Conservation (phyloP, 2,113 vertebrate genomes). For the Alosa alosa region DNA sequence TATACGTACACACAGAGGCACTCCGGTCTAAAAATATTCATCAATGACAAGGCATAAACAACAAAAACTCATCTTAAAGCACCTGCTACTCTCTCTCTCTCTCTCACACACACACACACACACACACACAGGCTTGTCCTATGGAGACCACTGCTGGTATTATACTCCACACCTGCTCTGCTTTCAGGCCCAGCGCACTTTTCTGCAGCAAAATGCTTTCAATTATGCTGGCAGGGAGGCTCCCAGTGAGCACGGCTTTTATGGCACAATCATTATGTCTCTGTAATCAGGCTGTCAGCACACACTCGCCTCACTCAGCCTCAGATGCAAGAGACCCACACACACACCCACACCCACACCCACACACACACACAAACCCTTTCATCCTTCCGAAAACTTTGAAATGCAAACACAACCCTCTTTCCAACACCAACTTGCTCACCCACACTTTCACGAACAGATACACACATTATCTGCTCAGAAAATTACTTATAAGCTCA, state of each 20-base stretch:
- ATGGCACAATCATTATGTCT: constrained; percentile 25
- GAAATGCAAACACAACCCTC: not conserved
- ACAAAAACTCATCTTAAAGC: not conserved
- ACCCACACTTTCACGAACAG: not conserved
- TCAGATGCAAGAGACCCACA: not conserved
- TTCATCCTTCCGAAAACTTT: not conserved
- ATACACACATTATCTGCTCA: not conserved
- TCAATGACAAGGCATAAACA: not conserved
- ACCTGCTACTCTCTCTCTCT: constrained; percentile 11
- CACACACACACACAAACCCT: not conserved
- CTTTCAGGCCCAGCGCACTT: not conserved
- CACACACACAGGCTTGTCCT: not conserved
- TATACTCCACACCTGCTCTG: constrained; percentile 27
- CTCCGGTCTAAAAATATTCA: constrained; percentile 5
- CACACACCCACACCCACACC: too few species aligned
- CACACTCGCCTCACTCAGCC: not conserved
- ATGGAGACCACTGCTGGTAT: not conserved
- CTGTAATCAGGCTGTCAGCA: constrained; percentile 18
- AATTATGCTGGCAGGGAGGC: constrained; percentile 9
- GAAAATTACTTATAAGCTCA: not conserved
- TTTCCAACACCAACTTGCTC: too few species aligned
- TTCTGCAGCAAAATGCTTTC: not conserved
- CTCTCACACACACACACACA: constrained; percentile 27
- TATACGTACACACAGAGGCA: not conserved
- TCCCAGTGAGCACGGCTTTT: constrained; percentile 7